Evolutionary conservation across 1,140 invertebrate genomes (phyloP).

Genomic region (Bombus ignitus): DNA sequence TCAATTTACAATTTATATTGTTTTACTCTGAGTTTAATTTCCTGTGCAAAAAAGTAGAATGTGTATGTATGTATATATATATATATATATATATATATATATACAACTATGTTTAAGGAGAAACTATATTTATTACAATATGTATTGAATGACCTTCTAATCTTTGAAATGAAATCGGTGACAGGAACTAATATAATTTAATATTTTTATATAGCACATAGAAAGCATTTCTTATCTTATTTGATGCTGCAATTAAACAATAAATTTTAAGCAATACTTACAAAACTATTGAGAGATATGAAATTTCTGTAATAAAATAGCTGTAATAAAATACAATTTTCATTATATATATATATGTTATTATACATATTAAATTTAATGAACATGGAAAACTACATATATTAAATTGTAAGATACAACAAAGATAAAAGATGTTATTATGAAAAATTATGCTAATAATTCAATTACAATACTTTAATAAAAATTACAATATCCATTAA

Average conservation of each 20-base stretch:
- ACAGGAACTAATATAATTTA: background rate
- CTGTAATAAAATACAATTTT: background rate
- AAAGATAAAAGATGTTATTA: background rate
- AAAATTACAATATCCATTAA: background rate
- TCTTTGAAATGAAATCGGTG: background rate
- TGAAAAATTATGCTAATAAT: background rate
- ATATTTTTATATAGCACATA: background rate
- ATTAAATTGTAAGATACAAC: background rate
- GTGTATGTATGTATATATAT: constrained; percentile 4
- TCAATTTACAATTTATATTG: constrained; percentile 6
- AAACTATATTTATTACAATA: background rate
- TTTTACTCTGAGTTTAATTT: constrained; percentile 11
- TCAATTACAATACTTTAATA: background rate
- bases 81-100: background rate
- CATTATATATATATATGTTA: background rate
- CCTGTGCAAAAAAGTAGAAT: background rate
- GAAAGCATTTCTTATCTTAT: background rate
- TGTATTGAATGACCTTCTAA: background rate
- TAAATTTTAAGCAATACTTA: background rate
- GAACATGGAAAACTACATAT: background rate
- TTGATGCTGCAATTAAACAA: background rate
- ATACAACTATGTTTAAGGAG: too few relatives aligned
- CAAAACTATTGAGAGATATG: background rate
- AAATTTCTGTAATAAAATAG: background rate
- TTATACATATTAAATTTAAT: background rate